A percentile compares a stretch with the other conserved stretches of the same genome.
These are phyloP conservation scores for Heliconius eleuchia DNA, from an alignment of 1,140 invertebrate genomes.

Conservation along the genomic window DNA sequence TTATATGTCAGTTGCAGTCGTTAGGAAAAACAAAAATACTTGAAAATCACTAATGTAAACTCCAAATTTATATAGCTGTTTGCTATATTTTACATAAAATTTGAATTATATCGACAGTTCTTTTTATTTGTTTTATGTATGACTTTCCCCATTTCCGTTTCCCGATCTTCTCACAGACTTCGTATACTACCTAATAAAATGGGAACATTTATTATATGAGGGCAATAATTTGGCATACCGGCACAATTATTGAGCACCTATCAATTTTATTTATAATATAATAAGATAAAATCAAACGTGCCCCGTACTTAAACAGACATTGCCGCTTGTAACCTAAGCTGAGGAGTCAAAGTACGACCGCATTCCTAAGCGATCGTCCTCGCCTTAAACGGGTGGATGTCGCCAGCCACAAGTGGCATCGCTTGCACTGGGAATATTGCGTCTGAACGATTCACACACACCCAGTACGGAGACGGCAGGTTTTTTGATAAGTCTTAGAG, in stretches of 20 bases:
- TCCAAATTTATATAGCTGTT: too few species aligned
- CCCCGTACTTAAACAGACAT: not conserved
- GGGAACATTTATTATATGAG: too few species aligned
- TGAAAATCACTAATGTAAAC: not conserved
- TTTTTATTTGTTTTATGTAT: too few species aligned
- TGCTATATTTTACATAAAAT: too few species aligned
- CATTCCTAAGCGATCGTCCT: conserved; percentile 73
- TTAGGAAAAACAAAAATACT: not conserved
- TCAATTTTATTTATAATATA: not conserved
- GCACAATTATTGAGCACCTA: not conserved
- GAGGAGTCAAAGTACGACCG: conserved; percentile 49
- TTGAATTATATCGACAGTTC: too few species aligned
- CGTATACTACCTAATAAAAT: too few species aligned
- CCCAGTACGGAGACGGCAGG: conserved; percentile 52
- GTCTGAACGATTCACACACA: conserved; percentile 64
- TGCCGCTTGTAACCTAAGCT: conserved; percentile 45
- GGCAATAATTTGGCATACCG: not conserved
- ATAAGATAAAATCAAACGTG: not conserved
- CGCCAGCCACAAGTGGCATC: conserved; percentile 55
- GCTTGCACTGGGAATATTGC: conserved; percentile 63
- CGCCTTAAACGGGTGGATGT: conserved; percentile 69
- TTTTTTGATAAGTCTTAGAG: conserved; percentile 59
- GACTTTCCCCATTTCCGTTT: too few species aligned
- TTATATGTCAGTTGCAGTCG: not conserved
- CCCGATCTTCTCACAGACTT: too few species aligned